Evolutionary conservation across 92 coral and sea anemone species (phyloP).

Genomic region (Montipora capitata): DNA sequence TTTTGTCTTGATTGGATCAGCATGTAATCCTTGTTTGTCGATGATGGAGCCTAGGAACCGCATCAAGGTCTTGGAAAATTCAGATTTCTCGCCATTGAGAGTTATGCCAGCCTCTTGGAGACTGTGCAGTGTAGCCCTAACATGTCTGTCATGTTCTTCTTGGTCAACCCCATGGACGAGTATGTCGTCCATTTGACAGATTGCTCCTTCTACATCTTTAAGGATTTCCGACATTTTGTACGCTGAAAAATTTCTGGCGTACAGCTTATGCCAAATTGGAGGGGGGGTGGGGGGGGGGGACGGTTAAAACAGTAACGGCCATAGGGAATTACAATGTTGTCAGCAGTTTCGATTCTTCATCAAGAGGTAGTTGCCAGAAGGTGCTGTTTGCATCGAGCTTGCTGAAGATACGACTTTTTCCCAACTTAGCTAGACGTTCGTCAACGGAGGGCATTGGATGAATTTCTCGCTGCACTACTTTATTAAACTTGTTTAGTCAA

Average conservation of each 20-base stretch:
- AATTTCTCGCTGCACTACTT: constrained; percentile 63
- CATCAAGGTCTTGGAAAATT: too few species aligned
- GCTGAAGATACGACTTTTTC: too few species aligned
- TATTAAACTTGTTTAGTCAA: constrained; percentile 56
- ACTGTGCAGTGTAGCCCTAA: background rate
- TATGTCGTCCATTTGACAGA: constrained; percentile 74
- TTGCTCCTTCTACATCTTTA: constrained; percentile 37
- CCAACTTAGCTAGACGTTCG: too few species aligned
- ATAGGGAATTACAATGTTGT: constrained; percentile 47
- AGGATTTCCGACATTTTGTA: constrained; percentile 67
- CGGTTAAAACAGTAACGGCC: constrained; percentile 50
- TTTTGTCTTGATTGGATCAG: too few species aligned
- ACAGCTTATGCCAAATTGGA: constrained; percentile 49
- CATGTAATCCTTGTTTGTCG: too few species aligned
- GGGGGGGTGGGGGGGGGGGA: background rate
- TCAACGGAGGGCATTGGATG: constrained; percentile 70
- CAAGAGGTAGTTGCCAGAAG: constrained; percentile 55
- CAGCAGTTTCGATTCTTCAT: background rate
- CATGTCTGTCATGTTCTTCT: constrained; percentile 64
- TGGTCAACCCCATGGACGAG: constrained; percentile 70
- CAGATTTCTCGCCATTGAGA: too few species aligned
- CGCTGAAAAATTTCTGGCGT: constrained; percentile 58
- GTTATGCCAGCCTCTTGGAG: too few species aligned
- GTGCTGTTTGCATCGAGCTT: constrained; percentile 7
- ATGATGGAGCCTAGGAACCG: too few species aligned